Evolutionary conservation across 2,113 vertebrate genomes (phyloP), one percentile per base, ranked within the genome.

Genomic region (Platanista minor): DNA sequence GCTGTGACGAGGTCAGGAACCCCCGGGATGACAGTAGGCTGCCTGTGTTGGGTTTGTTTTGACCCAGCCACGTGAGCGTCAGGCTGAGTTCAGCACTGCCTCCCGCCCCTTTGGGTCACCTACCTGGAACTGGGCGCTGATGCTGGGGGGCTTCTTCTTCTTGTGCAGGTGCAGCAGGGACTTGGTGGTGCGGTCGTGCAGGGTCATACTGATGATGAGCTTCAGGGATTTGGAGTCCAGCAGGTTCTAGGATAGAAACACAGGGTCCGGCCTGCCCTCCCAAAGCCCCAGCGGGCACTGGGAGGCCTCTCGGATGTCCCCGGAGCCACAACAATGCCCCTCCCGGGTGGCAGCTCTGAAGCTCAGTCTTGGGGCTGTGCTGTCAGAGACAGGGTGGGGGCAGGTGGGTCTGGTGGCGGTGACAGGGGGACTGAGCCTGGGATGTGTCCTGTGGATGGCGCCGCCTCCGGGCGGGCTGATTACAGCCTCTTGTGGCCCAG

Each of bases 81-180:
- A 12, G 71, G 71, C 8, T 8, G 39, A 23, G 80, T 36, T 8
- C 4, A 8, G 33, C 4, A 0, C 2, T 0, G 3, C 7, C 41
- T 8, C 29, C 2, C 1, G 5, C 21, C 12, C 5, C 21, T 8
- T 4, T 0, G 1, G n/a, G 23, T 72, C 33, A 31, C 97, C 85
- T 75, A 99, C 99, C 99, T 99, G 99, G 97, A 99, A 99, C 98
- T 99, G 99, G 9, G 99, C 99, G 0, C 99, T 99, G 98, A 99
- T 99, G 98, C 99, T 99, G 1, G 99, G 99, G 0, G 99, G 99
- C 72, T 99, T 99, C 98, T 99, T 99, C 99, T 99, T 99, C 98
- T 99, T 99, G 98, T 99, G 99, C 82, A 99, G 97, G 97, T 99
- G 99, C 66, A 99, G 98, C 94, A 99, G 98, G 25, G 99, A 99